Conservation (phyloP, 2,113 vertebrate genomes). For the Menidia beryllina region DNA sequence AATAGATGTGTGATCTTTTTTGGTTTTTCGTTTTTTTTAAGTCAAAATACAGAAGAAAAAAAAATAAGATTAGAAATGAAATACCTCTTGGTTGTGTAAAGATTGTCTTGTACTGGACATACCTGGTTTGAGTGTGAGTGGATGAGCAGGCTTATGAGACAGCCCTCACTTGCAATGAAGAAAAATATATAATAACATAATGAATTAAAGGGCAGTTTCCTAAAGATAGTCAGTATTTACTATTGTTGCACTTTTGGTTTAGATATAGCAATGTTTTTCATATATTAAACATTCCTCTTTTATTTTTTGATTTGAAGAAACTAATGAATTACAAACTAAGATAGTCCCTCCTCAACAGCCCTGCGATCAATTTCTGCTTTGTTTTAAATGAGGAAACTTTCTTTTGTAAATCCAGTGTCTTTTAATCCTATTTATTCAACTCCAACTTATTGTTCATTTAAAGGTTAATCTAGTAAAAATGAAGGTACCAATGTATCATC, state of each 20-base stretch:
- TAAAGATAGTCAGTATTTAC: constrained; percentile 79
- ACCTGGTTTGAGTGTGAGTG: constrained; percentile 71
- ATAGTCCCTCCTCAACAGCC: constrained; percentile 51
- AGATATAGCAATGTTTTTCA: constrained; percentile 78
- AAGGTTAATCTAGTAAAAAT: constrained; percentile 75
- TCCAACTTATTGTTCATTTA: constrained; percentile 69
- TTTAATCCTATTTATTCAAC: constrained; percentile 82
- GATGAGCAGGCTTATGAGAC: constrained; percentile 54
- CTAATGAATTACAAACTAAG: constrained; percentile 46
- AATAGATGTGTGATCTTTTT: constrained; percentile 61
- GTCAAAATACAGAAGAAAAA: constrained; percentile 44
- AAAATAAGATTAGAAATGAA: constrained; percentile 35
- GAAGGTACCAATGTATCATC: constrained; percentile 75
- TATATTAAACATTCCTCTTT: constrained; percentile 67
- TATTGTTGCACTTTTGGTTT: constrained; percentile 73
- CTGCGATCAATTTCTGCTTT: constrained; percentile 64
- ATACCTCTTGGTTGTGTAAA: constrained; percentile 74
- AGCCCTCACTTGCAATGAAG: constrained; percentile 42
- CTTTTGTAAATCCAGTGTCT: constrained; percentile 78
- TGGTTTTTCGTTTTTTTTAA: constrained; percentile 53
- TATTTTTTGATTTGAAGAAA: constrained; percentile 72
- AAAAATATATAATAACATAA: constrained; percentile 46
- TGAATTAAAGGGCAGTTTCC: constrained; percentile 66
- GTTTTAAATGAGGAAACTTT: constrained; percentile 67
- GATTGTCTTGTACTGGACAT: constrained; percentile 68